Percentiles rank a stretch among this genome's conserved stretches.
phyloP scores from a whole-genome alignment of 2,888 invertebrate species.

The Drosophila cyrtoloma region DNA sequence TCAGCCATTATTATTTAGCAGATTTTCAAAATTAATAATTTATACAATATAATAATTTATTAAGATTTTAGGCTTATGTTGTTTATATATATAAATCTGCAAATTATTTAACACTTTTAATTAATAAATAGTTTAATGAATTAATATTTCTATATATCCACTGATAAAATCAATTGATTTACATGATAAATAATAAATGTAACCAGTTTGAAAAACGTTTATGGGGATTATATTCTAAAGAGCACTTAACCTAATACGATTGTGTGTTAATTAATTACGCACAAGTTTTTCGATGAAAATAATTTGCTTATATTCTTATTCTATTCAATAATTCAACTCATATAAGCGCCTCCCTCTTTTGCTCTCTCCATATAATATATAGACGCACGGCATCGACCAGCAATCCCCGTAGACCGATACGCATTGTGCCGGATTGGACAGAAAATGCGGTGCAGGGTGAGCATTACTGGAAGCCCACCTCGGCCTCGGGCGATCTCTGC shows the following conservation, averaged over 20 bases:
- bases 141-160: not conserved
- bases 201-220: not conserved
- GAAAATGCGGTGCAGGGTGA: slow-evolving; percentile 95
- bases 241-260: not conserved
- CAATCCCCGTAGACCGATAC: slow-evolving; percentile 87
- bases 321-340: slow-evolving; percentile 2
- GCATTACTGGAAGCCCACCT: slow-evolving; percentile 96
- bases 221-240: not conserved
- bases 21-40: not conserved
- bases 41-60: not conserved
- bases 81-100: not conserved
- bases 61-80: not conserved
- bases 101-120: not conserved
- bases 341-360: not conserved
- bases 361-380: slow-evolving; percentile 72
- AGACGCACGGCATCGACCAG: slow-evolving; percentile 85
- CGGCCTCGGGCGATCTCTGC: slow-evolving; percentile 97
- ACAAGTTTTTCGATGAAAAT: not conserved
- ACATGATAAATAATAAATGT: not conserved
- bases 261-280: not conserved
- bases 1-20: not conserved
- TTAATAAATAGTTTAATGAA: not conserved
- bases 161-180: not conserved
- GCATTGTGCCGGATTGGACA: slow-evolving; percentile 95
- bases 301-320: not conserved